These are phyloP conservation scores for Butastur rufipennis DNA, from an alignment of 2,113 vertebrate genomes.

Conservation along the genomic window DNA sequence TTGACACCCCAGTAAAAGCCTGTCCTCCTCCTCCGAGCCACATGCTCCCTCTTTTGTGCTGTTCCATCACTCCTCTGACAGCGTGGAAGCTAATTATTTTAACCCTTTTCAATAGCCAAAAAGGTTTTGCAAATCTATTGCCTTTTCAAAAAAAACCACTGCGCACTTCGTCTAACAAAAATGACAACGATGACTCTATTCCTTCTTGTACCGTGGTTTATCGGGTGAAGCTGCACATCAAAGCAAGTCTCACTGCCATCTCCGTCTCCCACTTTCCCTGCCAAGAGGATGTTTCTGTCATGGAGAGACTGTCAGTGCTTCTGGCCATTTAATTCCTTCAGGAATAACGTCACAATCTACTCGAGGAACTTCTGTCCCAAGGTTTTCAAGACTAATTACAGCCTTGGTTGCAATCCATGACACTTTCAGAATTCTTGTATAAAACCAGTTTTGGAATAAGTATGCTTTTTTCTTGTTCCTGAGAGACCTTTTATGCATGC, in stretches of 20 bases:
- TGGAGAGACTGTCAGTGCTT: not conserved
- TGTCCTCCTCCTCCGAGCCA: not conserved
- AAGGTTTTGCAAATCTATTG: not conserved
- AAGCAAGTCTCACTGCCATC: not conserved
- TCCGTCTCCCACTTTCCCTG: not conserved
- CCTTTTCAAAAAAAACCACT: not conserved
- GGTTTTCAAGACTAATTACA: not conserved
- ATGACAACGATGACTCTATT: not conserved
- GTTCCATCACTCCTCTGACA: not conserved
- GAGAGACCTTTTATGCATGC: not conserved
- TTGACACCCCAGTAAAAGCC: not conserved
- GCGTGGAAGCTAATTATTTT: not conserved
- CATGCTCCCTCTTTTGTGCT: not conserved
- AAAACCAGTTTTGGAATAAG: not conserved
- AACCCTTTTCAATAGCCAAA: not conserved
- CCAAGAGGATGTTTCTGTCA: not conserved
- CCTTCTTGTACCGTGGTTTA: not conserved
- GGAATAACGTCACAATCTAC: not conserved
- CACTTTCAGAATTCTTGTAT: not conserved
- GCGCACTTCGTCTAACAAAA: not conserved
- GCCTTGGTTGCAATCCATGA: not conserved
- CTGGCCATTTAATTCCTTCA: not conserved
- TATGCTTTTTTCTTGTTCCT: not conserved
- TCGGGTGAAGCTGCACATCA: not conserved
- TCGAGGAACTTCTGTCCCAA: slow-evolving; percentile 5